Evolutionary conservation across 2,888 invertebrate genomes (phyloP).

Genomic region (Dorcus hopei): DNA sequence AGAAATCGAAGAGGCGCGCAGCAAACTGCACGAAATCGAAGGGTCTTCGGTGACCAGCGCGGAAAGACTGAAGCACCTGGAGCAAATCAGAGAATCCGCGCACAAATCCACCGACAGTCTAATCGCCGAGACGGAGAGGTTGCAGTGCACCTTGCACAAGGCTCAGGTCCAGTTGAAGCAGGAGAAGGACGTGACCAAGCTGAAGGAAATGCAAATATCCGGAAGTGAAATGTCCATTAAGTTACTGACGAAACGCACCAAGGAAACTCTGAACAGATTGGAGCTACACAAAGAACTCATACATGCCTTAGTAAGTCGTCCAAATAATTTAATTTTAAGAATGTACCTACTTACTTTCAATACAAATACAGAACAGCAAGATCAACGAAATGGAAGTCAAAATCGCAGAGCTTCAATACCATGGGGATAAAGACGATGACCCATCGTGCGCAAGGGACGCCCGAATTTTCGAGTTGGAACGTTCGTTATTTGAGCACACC

Average conservation of each 20-base stretch:
- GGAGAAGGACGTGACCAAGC: constrained; percentile 51
- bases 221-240: constrained; percentile 50
- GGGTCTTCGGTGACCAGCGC: constrained; percentile 56
- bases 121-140: constrained; percentile 50
- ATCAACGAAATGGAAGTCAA: constrained; percentile 47
- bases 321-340: no score
- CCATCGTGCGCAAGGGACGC: constrained; percentile 39
- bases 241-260: constrained; percentile 49
- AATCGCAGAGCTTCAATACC: constrained; percentile 44
- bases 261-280: constrained; percentile 32
- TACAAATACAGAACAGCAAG: no score
- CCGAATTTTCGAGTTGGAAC: constrained; percentile 51
- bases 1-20: constrained; percentile 45
- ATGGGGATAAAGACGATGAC: constrained; percentile 29
- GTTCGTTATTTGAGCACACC: constrained; percentile 44
- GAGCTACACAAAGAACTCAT: constrained; percentile 58
- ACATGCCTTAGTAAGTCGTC: constrained; percentile 57
- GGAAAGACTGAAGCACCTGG: constrained; percentile 58
- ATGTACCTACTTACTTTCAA: no score
- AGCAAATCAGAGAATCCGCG: constrained; percentile 60
- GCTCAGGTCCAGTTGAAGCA: constrained; percentile 52
- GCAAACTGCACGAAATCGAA: constrained; percentile 52
- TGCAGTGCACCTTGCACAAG: constrained; percentile 53
- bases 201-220: constrained; percentile 50
- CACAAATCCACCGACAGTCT: constrained; percentile 53